phyloP scores from a whole-genome alignment of 2,113 vertebrate species.

The Peromyscus polionotus region DNA sequence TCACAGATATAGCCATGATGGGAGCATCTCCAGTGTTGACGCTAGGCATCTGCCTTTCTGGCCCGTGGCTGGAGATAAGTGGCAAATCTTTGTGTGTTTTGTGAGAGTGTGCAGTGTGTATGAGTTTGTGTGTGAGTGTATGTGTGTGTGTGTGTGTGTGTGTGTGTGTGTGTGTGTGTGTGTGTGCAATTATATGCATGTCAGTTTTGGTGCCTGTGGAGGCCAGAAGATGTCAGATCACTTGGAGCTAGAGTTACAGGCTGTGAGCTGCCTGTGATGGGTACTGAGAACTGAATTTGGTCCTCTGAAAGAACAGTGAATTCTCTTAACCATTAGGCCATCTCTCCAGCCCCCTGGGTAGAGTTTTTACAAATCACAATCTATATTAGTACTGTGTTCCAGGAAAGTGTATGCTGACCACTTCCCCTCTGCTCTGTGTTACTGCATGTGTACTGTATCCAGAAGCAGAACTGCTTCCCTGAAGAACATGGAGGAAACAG shows the following conservation, averaged over 20 bases:
- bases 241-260: background rate
- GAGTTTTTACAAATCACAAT: background rate
- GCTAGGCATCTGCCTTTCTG: background rate
- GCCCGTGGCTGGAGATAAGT: background rate
- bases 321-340: background rate
- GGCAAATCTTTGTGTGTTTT: background rate
- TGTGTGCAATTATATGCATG: background rate
- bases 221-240: background rate
- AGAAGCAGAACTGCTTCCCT: fast-evolving
- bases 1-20: background rate
- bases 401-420: background rate
- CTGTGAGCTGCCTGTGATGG: background rate
- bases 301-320: background rate
- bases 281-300: background rate
- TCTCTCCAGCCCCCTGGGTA: background rate
- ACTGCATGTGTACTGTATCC: background rate
- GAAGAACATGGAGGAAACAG: too few relatives aligned
- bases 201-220: background rate
- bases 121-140: background rate
- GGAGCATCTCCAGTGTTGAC: background rate
- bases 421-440: background rate
- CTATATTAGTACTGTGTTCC: background rate
- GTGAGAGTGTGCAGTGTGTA: background rate
- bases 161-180: background rate
- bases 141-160: too few relatives aligned